Conservation (phyloP, 2,113 vertebrate genomes). For the Tichodroma muraria region DNA sequence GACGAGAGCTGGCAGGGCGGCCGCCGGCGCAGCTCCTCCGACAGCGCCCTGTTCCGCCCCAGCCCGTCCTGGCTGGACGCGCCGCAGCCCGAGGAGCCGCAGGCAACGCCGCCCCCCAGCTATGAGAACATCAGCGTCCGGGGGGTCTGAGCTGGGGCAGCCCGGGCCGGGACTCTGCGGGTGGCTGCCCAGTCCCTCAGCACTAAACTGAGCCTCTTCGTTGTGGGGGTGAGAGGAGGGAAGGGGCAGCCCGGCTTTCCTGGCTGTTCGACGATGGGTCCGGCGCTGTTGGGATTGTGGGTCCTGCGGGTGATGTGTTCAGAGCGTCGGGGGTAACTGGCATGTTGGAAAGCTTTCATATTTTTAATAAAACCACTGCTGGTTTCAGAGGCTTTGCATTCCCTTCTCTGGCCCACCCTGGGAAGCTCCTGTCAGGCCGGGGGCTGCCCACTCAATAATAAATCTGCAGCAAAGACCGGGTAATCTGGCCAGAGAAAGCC, state of each 20-base stretch:
- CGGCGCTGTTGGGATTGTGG: not conserved
- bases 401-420: not conserved
- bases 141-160: not conserved
- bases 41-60: constrained; percentile 47
- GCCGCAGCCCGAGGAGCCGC: not conserved
- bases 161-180: not conserved
- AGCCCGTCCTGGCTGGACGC: not conserved
- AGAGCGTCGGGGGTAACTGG: not conserved
- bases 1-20: not conserved
- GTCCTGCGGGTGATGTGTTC: not conserved
- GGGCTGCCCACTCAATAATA: not conserved
- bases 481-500: rapidly evolving
- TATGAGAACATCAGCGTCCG: constrained; percentile 45
- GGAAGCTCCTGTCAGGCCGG: not conserved
- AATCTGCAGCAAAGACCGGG: not conserved
- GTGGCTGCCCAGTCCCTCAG: not conserved
- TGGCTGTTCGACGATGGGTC: rapidly evolving
- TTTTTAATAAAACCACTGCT: constrained; percentile 52
- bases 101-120: constrained; percentile 56
- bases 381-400: not conserved
- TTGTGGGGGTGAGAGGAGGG: not conserved
- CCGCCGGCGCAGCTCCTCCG: not conserved
- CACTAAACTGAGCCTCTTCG: not conserved
- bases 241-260: not conserved
- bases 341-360: not conserved